A percentile compares a stretch with the other conserved stretches of the same genome.
phyloP scores from a whole-genome alignment of 2,113 vertebrate species.

The Ibidorhyncha struthersii region DNA sequence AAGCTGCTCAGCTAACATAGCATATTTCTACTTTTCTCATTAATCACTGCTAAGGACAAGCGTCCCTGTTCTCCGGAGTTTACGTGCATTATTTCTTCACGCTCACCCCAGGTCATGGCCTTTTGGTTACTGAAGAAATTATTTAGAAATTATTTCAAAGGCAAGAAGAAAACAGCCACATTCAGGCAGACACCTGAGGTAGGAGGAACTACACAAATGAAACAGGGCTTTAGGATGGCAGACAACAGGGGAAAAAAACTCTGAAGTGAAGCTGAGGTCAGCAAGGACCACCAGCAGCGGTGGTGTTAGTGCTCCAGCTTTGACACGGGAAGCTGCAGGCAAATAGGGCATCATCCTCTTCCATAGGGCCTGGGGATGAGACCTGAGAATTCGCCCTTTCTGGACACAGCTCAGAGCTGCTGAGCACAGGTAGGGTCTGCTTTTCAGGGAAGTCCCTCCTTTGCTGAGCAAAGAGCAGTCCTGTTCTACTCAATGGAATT shows the following conservation, averaged over 20 bases:
- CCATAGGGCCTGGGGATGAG: not conserved
- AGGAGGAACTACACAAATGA: not conserved
- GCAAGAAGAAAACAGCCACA: not conserved
- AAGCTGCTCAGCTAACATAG: not conserved
- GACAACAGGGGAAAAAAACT: not conserved
- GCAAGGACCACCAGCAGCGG: not conserved
- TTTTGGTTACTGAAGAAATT: not conserved
- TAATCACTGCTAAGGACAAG: not conserved
- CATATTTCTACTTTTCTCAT: not conserved
- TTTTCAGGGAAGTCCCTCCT: not conserved
- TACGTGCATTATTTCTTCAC: not conserved
- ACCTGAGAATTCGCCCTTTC: not conserved
- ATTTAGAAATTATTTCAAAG: not conserved
- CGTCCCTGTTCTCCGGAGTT: not conserved
- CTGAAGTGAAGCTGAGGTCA: not conserved
- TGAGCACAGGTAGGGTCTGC: rapidly evolving
- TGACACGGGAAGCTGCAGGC: not conserved
- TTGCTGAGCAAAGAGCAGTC: not conserved
- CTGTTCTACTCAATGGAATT: not conserved
- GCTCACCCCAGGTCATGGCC: not conserved
- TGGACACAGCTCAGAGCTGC: not conserved
- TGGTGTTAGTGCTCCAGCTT: not conserved
- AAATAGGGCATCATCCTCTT: not conserved
- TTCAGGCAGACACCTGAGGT: not conserved
- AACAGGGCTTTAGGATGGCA: not conserved